Base-by-base conservation (phyloP, 2,888 invertebrate genomes). In the Theristus sp. region DNA sequence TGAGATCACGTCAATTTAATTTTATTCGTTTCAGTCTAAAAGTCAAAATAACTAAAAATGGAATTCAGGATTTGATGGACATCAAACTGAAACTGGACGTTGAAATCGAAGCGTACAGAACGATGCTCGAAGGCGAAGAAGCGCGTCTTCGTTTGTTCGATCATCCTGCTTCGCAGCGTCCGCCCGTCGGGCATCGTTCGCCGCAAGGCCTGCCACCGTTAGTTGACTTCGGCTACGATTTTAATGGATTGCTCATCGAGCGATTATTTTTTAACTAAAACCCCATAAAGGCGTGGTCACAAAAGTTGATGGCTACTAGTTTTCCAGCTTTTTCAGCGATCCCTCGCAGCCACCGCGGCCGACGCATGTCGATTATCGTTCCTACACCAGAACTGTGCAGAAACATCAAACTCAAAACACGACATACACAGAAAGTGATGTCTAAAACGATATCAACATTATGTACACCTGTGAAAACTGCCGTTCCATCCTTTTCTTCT, bases 51-150 rank as follows among this genome's bases (percentile, higher is more conserved):
- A 38, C 6, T 13, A 17, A 17, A 13, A 38, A 10, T 49, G 6
- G n/a, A 17, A 3, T 49, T 17, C 29, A 56, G 56, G 91, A 91
- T 71, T 82, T 98, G 64, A 87, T 94, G 85, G 94, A 94, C 76
- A 88, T 90, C 75, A 96, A 94, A 79, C 85, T 89, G 47, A 86
- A 86, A 84, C 73, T 90, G 90, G 79, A 86, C 90, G 68, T 84
- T 86, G 53, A 87, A 79, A 85, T 93, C 68, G 84, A 86, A 55
- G 88, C 89, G 10, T 96, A 96, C 79, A 83, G 87, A 64, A 87
- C 87, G 71, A 77, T 90, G 66, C 75, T 90, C 66, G 87, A 89
- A 73, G 83, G 84, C 1, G 89, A 89, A 76, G 89, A 89, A 73
- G 80, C 81, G 1, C 49, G 49, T 17, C 49, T 49, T 10, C 49